Conservation (phyloP, 2,888 invertebrate genomes). For the Mesopsocus fuscifrons region DNA sequence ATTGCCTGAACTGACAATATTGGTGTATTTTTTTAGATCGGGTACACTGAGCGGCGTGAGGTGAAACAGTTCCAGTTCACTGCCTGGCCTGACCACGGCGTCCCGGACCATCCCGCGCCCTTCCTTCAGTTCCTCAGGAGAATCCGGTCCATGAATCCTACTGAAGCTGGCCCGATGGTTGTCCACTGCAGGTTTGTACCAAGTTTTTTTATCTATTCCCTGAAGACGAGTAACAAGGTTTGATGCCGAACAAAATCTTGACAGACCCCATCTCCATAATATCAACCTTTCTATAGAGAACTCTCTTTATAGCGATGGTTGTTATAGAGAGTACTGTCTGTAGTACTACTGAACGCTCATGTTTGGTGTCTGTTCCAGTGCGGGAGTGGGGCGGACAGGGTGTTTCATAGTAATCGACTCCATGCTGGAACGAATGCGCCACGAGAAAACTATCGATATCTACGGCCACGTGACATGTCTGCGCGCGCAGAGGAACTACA, state of each 20-base stretch:
- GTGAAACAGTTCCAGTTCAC: constrained; percentile 97
- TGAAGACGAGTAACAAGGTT: too few species aligned
- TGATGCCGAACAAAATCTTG: too few species aligned
- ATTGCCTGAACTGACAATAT: too few species aligned
- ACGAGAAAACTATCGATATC: constrained; percentile 96
- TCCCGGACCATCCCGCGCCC: constrained; percentile 97
- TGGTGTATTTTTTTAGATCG: too few species aligned
- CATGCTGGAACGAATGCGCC: constrained; percentile 91
- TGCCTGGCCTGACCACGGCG: constrained; percentile 99
- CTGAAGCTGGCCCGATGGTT: constrained; percentile 84
- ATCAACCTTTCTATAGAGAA: too few species aligned
- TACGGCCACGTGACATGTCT: constrained; percentile 98
- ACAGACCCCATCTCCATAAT: too few species aligned
- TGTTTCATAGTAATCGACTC: constrained; percentile 99
- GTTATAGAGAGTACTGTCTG: too few species aligned
- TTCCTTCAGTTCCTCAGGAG: constrained; percentile 92
- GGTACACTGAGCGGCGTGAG: constrained; percentile 72
- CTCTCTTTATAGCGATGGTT: too few species aligned
- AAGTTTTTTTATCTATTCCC: too few species aligned
- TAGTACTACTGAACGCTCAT: too few species aligned
- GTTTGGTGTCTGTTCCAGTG: too few species aligned
- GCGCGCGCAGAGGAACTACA: constrained; percentile 95
- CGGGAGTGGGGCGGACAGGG: constrained; percentile 82
- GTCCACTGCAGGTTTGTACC: constrained; percentile 83
- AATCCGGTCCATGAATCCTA: constrained; percentile 75